phyloP scores from a whole-genome alignment of 2,797 vertebrate genomes.

The Serranus cabrilla region DNA sequence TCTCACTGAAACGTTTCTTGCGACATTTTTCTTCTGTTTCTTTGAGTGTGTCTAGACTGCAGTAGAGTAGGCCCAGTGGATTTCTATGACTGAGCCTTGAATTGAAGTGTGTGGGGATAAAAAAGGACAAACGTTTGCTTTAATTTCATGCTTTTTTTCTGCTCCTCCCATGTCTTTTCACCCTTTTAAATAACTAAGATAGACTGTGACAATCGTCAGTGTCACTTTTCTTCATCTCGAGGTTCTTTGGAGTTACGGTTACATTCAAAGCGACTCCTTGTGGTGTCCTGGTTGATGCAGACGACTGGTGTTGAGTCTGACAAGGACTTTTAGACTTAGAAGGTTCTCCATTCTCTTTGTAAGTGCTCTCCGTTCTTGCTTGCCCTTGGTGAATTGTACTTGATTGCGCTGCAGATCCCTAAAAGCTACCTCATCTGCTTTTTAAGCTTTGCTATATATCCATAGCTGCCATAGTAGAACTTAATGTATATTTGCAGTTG shows the following conservation, averaged over 20 bases:
- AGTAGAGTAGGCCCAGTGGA: not conserved
- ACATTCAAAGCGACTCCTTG: constrained; percentile 5
- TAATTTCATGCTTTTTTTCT: not conserved
- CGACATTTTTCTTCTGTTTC: not conserved
- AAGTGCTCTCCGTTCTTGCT: constrained; percentile 16
- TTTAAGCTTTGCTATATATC: not conserved
- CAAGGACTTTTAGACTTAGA: constrained; percentile 26
- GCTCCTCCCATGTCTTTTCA: not conserved
- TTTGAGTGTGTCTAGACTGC: constrained; percentile 8
- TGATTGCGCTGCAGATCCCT: constrained; percentile 42
- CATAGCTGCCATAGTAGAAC: not conserved
- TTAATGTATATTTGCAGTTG: not conserved
- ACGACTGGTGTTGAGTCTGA: constrained; percentile 13
- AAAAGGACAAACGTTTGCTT: not conserved
- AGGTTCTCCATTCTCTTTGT: constrained; percentile 26
- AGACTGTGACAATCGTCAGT: constrained; percentile 3
- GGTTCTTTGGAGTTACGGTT: constrained; percentile 6
- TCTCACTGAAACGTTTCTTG: not conserved
- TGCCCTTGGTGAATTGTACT: constrained; percentile 51
- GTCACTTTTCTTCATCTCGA: constrained; percentile 24
- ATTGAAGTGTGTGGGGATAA: not conserved
- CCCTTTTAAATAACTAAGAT: not conserved
- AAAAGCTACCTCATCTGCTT: constrained; percentile 25
- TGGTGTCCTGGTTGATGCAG: not conserved
- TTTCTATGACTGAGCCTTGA: not conserved